Conservation (phyloP, 2,113 vertebrate genomes). For the Catharus bicknelli region DNA sequence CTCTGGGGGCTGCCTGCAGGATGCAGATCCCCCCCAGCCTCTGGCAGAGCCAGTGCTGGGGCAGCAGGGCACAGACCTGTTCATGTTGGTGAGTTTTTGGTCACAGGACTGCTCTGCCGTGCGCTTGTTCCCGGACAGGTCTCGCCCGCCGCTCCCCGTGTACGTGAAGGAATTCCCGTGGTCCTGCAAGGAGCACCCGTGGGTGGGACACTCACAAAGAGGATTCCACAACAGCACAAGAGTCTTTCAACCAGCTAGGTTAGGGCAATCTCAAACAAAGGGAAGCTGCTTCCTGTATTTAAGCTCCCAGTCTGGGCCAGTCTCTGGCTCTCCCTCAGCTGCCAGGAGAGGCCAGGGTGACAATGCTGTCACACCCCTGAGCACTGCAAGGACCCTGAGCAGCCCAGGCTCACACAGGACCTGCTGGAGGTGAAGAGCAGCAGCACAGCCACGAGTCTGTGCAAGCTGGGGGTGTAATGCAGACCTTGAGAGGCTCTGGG, state of each 20-base stretch:
- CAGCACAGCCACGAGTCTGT: accelerated
- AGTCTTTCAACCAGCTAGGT: neutral
- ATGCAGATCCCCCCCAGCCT: neutral
- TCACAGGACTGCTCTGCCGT: conserved; percentile 97
- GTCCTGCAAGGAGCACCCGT: conserved; percentile 74
- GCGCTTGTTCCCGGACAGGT: conserved; percentile 96
- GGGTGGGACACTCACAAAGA: neutral
- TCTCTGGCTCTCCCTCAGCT: too few relatives aligned
- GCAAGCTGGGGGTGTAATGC: neutral
- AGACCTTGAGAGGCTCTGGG: neutral
- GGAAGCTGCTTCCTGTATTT: neutral
- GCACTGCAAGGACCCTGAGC: neutral
- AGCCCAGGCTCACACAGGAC: neutral
- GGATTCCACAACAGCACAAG: neutral
- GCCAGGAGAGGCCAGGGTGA: neutral
- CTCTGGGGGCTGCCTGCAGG: too few relatives aligned
- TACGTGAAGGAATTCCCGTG: conserved; percentile 96
- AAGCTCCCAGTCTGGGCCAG: neutral
- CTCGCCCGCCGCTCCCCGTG: conserved; percentile 93
- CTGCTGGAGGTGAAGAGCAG: neutral
- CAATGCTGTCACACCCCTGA: neutral
- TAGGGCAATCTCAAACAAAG: neutral
- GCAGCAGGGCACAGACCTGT: conserved; percentile 73
- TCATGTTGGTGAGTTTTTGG: conserved; percentile 98
- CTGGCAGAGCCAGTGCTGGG: neutral